Conservation (phyloP, 1,140 invertebrate genomes). For the Hydropsyche tenuis region DNA sequence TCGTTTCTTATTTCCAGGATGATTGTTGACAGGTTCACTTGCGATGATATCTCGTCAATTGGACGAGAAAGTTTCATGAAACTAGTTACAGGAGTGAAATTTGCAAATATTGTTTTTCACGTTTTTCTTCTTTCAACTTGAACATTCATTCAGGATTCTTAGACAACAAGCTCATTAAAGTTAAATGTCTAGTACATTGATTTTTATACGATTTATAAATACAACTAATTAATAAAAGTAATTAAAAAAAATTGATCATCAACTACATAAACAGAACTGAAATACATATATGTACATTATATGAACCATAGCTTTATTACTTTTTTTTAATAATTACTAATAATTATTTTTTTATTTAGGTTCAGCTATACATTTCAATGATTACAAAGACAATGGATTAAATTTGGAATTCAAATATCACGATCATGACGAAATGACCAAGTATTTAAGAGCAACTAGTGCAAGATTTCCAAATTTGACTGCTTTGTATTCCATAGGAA, state of each 20-base stretch:
- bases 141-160: no score
- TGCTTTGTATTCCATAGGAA: conserved; percentile 90
- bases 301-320: background rate
- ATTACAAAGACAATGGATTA: conserved; percentile 51
- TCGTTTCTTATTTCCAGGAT: no score
- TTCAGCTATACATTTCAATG: conserved; percentile 39
- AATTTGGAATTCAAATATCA: conserved; percentile 86
- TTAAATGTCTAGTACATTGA: background rate
- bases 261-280: no score
- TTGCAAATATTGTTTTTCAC: background rate
- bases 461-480: conserved; percentile 83
- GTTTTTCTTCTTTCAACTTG: background rate
- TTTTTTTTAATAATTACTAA: background rate
- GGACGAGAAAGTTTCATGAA: background rate
- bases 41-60: background rate
- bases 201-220: no score
- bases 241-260: no score
- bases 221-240: no score
- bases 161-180: background rate
- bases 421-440: conserved; percentile 85
- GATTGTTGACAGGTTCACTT: no score
- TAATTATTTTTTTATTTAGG: conserved; percentile 34
- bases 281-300: no score
- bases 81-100: conserved; percentile 12
- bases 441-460: conserved; percentile 79